Base-by-base conservation (phyloP, 2,888 invertebrate species). In the Halictus quadricinctus region DNA sequence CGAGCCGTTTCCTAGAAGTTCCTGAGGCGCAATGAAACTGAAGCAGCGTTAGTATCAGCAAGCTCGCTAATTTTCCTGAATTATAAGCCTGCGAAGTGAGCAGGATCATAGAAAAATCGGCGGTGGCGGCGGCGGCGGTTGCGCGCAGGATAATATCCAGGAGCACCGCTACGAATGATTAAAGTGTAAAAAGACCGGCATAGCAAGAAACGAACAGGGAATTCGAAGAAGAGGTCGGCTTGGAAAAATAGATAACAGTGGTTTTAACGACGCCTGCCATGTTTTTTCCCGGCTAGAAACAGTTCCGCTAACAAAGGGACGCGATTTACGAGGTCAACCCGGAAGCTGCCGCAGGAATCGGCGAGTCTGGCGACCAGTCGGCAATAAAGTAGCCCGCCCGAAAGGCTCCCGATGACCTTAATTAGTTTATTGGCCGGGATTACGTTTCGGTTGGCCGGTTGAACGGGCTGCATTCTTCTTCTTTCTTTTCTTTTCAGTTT, bases 361-460 rank as follows among this genome's bases (percentile, higher is more conserved):
- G 43, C 58, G 50, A 76, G 77, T 43, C 79, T 75, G 79, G 76
- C 46, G 54, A 60, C 73, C 70, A 72, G 75, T 43, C 54, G 72
- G 74, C 72, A 69, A 66, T 80, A 80, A 72, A 85, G 21, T 72
- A 83, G 78, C 58, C 66, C 84, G 80, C n/a, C 50, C 54, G 69
- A 73, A 84, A 29, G 78, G 58, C 80, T 76, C 60, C 73, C 82
- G 79, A 77, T 87, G 87, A 89, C 89, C 91, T 92, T 93, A 93
- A 93, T 93, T 92, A 91, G 90, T 93, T 93, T 93, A 93, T 93
- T 92, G 92, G 78, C 77, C 79, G 74, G 91, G 87, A 90, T 92
- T 91, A 91, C 88, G 88, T 83, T 89, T 83, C 89, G 90, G 91
- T 88, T 87, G 87, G 84, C 83, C 90, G 79, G 54, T 85, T 88